phyloP scores from a whole-genome alignment of 2,888 invertebrate genomes.

The Portevinia maculata region DNA sequence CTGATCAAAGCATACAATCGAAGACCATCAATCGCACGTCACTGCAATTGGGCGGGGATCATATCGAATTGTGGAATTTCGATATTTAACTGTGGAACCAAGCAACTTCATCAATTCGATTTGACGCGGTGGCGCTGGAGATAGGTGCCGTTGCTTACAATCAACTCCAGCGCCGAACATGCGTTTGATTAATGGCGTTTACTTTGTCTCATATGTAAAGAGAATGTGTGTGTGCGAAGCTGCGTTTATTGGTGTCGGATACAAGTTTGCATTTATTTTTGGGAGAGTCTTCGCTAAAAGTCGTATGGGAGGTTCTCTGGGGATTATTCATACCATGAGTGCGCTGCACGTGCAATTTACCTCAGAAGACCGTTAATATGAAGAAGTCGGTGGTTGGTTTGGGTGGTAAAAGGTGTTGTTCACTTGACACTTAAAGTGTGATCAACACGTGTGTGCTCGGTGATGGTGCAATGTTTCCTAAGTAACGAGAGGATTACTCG shows the following conservation, averaged over 20 bases:
- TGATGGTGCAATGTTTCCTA: slow-evolving; percentile 62
- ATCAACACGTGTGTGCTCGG: slow-evolving; percentile 63
- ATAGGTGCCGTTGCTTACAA: slow-evolving; percentile 19
- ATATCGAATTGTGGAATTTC: slow-evolving; percentile 65
- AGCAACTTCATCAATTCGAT: slow-evolving; percentile 72
- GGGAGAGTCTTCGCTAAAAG: slow-evolving; percentile 17
- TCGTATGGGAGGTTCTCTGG: slow-evolving; percentile 75
- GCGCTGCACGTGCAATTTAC: slow-evolving; percentile 58
- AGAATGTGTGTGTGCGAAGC: neutral
- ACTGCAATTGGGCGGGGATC: slow-evolving; percentile 63
- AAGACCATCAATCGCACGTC: slow-evolving; percentile 70
- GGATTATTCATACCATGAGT: slow-evolving; percentile 53
- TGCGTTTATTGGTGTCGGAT: slow-evolving; percentile 26
- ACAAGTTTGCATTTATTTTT: slow-evolving; percentile 25
- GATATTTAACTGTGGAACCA: slow-evolving; percentile 49
- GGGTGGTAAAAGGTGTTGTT: slow-evolving; percentile 62
- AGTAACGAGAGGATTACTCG: slow-evolving; percentile 15
- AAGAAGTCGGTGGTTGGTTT: neutral
- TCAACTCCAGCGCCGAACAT: slow-evolving; percentile 16
- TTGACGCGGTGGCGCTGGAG: slow-evolving; percentile 67
- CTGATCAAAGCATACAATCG: slow-evolving; percentile 55
- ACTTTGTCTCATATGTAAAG: slow-evolving; percentile 10
- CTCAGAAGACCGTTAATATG: slow-evolving; percentile 39
- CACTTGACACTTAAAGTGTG: slow-evolving; percentile 74
- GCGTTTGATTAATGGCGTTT: slow-evolving; percentile 62